Base-by-base conservation (phyloP, 1,140 invertebrate species). In the Drosophila tristis region DNA sequence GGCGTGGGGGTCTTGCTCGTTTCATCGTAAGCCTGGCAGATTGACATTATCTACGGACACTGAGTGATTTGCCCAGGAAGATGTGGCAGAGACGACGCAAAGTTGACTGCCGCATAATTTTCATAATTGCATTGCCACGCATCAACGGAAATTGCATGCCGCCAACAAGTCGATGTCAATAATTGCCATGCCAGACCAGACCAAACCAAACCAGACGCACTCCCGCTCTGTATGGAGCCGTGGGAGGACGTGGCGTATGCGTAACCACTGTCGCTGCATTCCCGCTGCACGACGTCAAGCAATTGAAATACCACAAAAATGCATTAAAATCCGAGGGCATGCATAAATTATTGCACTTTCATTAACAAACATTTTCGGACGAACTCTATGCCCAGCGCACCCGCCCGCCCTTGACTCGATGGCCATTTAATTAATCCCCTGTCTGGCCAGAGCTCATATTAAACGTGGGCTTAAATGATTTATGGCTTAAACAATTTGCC, bases 41-140 rank as follows among this genome's bases (percentile, higher is more conserved):
- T 64, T 76, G 78, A 80, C 78, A 76, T 80, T 80, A 76, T 80
- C 78, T 66, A 47, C 39, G 47, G 45, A 44, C 20, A 15, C 55
- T 58, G 78, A 81, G 72, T 66, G 78, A 80, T 80, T 80, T 80
- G 64, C 55, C 29, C 42, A 48, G 39, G 49, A 56, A 58, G 20
- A 8, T 8, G 20, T 47, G 8, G 42, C 20, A 23, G 9, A 49
- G 29, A 42, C 35, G 44, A 57, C 20, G 43, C 25, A 31, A 25
- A 50, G 45, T 50, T 42, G 75, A 78, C 29, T 57, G 53, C 55
- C 56, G 71, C 72, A 80, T 80, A 71, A 80, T 80, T 80, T 77
- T 77, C 78, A 81, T 81, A 81, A 81, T 81, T 81, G 73, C 78
- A 81, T 81, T 81, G 73, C 67, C 73, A 81, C 73, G 73, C 78